Conservation (phyloP, 1,140 invertebrate genomes). For the Leptoteleia sp. region DNA sequence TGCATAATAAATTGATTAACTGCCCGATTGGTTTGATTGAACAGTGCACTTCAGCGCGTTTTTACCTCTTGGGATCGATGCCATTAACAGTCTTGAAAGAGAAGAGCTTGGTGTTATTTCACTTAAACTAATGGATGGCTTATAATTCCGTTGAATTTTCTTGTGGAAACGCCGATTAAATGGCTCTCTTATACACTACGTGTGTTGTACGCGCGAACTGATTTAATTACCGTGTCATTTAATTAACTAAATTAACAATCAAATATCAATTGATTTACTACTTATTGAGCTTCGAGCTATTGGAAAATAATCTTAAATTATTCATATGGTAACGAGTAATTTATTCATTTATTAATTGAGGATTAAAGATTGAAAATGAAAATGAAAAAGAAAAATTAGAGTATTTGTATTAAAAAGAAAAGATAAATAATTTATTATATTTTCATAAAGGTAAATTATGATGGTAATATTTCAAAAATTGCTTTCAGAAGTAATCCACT, state of each 20-base stretch:
- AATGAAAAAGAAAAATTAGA: too few relatives aligned
- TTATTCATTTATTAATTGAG: too few relatives aligned
- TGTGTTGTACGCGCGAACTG: neutral
- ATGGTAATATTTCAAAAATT: too few relatives aligned
- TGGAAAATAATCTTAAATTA: neutral
- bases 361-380: too few relatives aligned
- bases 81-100: constrained; percentile 34
- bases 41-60: constrained; percentile 20
- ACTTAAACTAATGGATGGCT: constrained; percentile 54
- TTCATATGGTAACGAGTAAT: too few relatives aligned
- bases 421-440: too few relatives aligned
- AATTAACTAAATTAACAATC: constrained; percentile 22
- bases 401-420: too few relatives aligned
- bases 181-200: constrained; percentile 22
- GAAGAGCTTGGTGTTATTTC: constrained; percentile 39
- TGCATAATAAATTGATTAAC: constrained; percentile 34
- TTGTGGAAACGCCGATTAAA: constrained; percentile 15
- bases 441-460: too few relatives aligned
- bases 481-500: too few relatives aligned
- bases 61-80: constrained; percentile 30
- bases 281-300: neutral
- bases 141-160: constrained; percentile 39
- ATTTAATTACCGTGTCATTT: constrained; percentile 28
- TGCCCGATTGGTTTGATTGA: constrained; percentile 24
- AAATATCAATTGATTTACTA: constrained; percentile 14